Percentiles rank a stretch among this genome's conserved stretches.
phyloP scores from a whole-genome alignment of 2,888 invertebrate genomes.

The Nemoura dubitans region DNA sequence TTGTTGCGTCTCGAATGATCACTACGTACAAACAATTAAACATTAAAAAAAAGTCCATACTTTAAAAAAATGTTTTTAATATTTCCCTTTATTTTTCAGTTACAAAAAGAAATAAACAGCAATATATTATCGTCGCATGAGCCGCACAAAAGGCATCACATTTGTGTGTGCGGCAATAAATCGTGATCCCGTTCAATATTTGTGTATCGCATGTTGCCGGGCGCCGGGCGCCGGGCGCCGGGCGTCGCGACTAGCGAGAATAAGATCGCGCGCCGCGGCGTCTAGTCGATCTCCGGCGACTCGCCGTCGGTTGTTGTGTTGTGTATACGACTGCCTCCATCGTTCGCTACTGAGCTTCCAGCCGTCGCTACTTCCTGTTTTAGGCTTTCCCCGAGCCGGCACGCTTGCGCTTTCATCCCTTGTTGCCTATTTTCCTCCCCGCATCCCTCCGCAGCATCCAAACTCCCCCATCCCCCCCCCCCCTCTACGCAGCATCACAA shows the following conservation, averaged over 20 bases:
- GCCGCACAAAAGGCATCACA: background rate
- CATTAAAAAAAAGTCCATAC: background rate
- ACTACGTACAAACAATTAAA: background rate
- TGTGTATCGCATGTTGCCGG: too few species aligned
- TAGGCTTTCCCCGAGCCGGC: slow-evolving; percentile 32
- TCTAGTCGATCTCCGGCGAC: background rate
- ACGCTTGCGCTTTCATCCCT: slow-evolving; percentile 34
- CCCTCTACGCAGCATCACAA: background rate
- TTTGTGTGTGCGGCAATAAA: background rate
- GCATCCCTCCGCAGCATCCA: slow-evolving; percentile 17
- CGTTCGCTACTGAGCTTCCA: slow-evolving; percentile 41
- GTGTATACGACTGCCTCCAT: background rate
- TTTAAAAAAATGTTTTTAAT: background rate
- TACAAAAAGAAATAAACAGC: background rate
- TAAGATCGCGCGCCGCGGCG: slow-evolving; percentile 29
- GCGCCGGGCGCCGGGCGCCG: background rate
- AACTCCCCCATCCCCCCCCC: slow-evolving; percentile 29
- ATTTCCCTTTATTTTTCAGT: background rate
- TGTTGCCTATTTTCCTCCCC: slow-evolving; percentile 36
- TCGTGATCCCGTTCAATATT: background rate
- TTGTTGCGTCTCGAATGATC: slow-evolving; percentile 12
- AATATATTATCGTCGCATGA: slow-evolving; percentile 1
- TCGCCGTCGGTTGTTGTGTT: slow-evolving; percentile 26
- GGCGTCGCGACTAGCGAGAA: slow-evolving; percentile 1
- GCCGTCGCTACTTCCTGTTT: slow-evolving; percentile 41